A percentile compares a stretch with the other conserved stretches of the same genome.
Conservation (phyloP, 64 coral and sea anemone species). For the Pachyseris speciosa region DNA sequence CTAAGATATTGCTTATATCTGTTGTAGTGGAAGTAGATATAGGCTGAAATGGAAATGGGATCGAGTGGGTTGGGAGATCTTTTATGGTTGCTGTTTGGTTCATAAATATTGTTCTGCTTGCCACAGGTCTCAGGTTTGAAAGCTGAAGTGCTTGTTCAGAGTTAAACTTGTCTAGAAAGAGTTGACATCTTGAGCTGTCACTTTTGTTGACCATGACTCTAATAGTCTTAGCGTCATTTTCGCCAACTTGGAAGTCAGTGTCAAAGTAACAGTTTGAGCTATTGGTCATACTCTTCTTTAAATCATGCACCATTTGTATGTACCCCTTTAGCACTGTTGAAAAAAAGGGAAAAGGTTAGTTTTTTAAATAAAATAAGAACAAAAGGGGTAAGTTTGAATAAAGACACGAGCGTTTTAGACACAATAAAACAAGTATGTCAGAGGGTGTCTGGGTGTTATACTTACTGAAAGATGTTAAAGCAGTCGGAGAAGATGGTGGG, state of each 20-base stretch:
- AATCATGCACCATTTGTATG: constrained; percentile 42
- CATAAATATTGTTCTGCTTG: not conserved
- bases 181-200: constrained; percentile 23
- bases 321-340: constrained; percentile 43
- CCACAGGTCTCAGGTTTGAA: constrained; percentile 10
- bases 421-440: too few species aligned
- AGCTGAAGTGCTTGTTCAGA: constrained; percentile 24
- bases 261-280: too few species aligned
- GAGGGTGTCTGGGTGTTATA: too few species aligned
- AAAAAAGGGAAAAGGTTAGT: constrained; percentile 32
- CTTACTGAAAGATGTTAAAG: too few species aligned
- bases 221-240: not conserved
- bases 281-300: constrained; percentile 27
- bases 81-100: not conserved
- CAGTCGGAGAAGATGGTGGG: too few species aligned
- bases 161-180: not conserved
- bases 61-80: not conserved
- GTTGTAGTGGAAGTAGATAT: not conserved
- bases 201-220: constrained; percentile 32
- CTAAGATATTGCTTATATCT: not conserved
- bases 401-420: too few species aligned
- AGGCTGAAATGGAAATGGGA: not conserved
- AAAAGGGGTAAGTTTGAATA: not conserved
- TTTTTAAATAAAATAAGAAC: not conserved
- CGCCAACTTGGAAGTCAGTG: constrained; percentile 2